Evolutionary conservation across 2,888 invertebrate genomes (phyloP).

Genomic region (Eugnorisma glareosa): DNA sequence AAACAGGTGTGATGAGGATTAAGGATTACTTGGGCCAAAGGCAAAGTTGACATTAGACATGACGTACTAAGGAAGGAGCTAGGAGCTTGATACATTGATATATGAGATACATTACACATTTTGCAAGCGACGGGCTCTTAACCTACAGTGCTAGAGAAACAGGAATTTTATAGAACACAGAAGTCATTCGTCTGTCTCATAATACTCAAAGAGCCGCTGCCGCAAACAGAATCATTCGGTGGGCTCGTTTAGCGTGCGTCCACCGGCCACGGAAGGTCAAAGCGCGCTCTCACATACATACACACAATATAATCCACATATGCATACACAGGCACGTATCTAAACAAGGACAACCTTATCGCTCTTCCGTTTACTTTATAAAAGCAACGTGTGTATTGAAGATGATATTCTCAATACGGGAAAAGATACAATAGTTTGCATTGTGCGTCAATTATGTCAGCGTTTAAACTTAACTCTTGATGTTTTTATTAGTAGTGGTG

Average conservation of each 20-base stretch:
- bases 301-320: conserved; percentile 69
- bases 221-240: conserved; percentile 59
- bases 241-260: conserved; percentile 76
- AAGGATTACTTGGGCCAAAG: background rate
- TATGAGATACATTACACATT: conserved; percentile 6
- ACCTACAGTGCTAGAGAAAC: background rate
- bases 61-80: no score
- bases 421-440: conserved; percentile 56
- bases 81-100: no score
- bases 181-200: conserved; percentile 32
- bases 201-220: conserved; percentile 48
- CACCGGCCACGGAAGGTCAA: conserved; percentile 84
- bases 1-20: background rate
- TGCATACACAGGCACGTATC: conserved; percentile 69
- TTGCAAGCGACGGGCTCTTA: background rate
- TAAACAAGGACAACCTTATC: conserved; percentile 78
- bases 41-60: background rate
- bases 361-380: conserved; percentile 80
- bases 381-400: conserved; percentile 73
- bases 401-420: conserved; percentile 60
- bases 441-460: conserved; percentile 62
- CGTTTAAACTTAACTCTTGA: conserved; percentile 46
- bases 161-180: conserved; percentile 9
- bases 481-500: conserved; percentile 22
- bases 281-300: conserved; percentile 72